Conservation (phyloP, 2,888 invertebrate genomes). For the Hedya salicella region DNA sequence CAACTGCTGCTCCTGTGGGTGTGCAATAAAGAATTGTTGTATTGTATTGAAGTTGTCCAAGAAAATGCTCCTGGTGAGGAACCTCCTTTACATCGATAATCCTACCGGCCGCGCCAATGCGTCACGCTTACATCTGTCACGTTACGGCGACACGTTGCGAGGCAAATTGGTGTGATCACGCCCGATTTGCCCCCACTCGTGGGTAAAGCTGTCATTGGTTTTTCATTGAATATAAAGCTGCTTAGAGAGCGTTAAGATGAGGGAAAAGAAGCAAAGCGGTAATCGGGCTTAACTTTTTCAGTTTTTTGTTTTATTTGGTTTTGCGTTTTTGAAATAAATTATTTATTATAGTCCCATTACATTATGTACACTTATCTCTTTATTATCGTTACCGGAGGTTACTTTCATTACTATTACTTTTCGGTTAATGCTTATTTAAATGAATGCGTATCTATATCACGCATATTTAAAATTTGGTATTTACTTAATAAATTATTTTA, state of each 20-base stretch:
- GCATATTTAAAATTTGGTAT: no score
- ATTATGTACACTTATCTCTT: no score
- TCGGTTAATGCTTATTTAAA: no score
- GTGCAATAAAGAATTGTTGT: no score
- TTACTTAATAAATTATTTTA: no score
- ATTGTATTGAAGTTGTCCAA: no score
- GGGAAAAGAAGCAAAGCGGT: not conserved
- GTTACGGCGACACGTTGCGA: not conserved
- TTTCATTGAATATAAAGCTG: slow-evolving; percentile 12
- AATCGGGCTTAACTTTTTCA: not conserved
- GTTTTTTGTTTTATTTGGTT: not conserved
- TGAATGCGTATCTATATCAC: no score
- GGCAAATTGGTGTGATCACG: slow-evolving; percentile 20
- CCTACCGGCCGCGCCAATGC: not conserved
- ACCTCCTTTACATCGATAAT: not conserved
- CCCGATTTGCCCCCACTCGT: slow-evolving; percentile 2
- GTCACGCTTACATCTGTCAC: not conserved
- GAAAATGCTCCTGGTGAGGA: no score
- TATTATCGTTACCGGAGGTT: no score
- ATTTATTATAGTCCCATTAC: no score
- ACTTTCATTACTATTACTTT: no score
- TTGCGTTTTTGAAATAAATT: not conserved
- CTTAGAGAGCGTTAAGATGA: not conserved
- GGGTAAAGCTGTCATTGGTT: slow-evolving; percentile 14
- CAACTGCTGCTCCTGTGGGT: no score